Evolutionary conservation across 2,113 vertebrate species (phyloP).

Genomic region (Saguinus imperator): DNA sequence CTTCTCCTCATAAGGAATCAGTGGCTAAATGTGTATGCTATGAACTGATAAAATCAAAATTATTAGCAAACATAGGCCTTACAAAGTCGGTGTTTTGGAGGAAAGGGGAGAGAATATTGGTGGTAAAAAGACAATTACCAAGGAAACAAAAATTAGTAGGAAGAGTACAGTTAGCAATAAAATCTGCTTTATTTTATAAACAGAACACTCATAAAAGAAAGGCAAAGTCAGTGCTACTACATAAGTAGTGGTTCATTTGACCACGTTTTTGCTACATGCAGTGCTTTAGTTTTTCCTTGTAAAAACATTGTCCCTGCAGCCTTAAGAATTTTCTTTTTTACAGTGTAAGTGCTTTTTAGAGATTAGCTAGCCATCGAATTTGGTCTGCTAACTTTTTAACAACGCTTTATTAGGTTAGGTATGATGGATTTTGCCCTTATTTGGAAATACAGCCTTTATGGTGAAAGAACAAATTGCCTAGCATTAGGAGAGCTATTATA

Average conservation of each 20-base stretch:
- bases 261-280: background rate
- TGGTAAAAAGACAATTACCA: background rate
- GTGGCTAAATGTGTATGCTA: background rate
- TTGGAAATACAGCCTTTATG: conserved; percentile 55
- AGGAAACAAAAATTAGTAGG: background rate
- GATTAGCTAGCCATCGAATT: conserved; percentile 47
- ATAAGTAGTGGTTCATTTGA: background rate
- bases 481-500: conserved; percentile 61
- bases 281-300: conserved; percentile 1
- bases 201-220: background rate
- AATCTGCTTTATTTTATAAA: conserved; percentile 26
- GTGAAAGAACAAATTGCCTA: conserved; percentile 65
- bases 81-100: background rate
- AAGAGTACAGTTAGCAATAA: background rate
- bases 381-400: conserved; percentile 71
- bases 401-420: conserved; percentile 51
- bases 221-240: background rate
- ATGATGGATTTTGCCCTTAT: conserved; percentile 72
- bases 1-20: conserved; percentile 56
- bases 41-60: conserved; percentile 31
- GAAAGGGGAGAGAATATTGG: background rate
- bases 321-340: conserved; percentile 53
- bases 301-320: conserved; percentile 45
- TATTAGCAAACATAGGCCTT: background rate
- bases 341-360: conserved; percentile 20